Percentiles rank a stretch among this genome's conserved stretches.
phyloP scores from a whole-genome alignment of 2,113 vertebrate genomes.

The Stigmatopora argus region DNA sequence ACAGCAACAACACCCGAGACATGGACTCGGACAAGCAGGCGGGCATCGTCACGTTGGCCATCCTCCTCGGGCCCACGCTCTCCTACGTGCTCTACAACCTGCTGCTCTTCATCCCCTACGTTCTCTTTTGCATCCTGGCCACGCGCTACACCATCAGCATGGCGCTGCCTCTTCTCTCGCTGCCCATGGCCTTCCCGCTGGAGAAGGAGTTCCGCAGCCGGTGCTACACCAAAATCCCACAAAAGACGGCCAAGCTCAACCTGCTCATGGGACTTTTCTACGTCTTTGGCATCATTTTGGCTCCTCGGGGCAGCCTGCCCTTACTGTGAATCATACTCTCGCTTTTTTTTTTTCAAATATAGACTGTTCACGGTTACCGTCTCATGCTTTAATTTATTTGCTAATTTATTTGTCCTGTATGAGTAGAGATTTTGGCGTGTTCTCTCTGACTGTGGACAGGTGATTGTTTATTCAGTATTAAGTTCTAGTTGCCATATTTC shows the following conservation, averaged over 20 bases:
- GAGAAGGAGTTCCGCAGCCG: slow-evolving; percentile 90
- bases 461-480: slow-evolving; percentile 38
- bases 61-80: slow-evolving; percentile 85
- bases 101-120: slow-evolving; percentile 88
- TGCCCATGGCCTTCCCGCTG: slow-evolving; percentile 91
- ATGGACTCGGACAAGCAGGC: slow-evolving; percentile 92
- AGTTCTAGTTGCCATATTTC: slow-evolving; percentile 40
- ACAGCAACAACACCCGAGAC: slow-evolving; percentile 98
- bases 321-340: slow-evolving; percentile 66
- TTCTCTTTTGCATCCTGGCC: slow-evolving; percentile 89
- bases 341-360: slow-evolving; percentile 39
- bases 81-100: slow-evolving; percentile 88
- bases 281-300: slow-evolving; percentile 86
- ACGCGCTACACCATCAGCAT: slow-evolving; percentile 91
- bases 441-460: not conserved
- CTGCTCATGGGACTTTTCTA: slow-evolving; percentile 94
- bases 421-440: not conserved
- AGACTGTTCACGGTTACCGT: slow-evolving; percentile 40
- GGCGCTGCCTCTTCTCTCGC: slow-evolving; percentile 87
- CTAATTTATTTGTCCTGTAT: slow-evolving; percentile 38
- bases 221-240: slow-evolving; percentile 85
- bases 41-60: slow-evolving; percentile 93
- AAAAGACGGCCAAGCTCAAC: slow-evolving; percentile 93
- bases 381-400: slow-evolving; percentile 61
- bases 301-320: slow-evolving; percentile 82